Evolutionary conservation across 1,140 invertebrate genomes (phyloP), one percentile per base, ranked within the genome.

Genomic region (Conopomorpha cramerella): DNA sequence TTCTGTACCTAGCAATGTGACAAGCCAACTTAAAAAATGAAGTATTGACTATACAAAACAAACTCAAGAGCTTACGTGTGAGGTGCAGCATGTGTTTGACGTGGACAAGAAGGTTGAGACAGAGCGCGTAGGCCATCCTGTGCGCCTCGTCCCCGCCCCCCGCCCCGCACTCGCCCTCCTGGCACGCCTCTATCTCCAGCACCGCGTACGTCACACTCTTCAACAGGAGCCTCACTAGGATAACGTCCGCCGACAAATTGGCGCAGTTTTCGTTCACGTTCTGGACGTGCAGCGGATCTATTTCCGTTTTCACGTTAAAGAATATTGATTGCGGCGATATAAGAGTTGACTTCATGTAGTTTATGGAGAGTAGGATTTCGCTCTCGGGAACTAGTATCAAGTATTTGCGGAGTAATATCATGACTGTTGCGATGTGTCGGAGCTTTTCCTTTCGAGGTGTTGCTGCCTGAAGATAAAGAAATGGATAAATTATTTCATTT

Each of bases 401-500:
- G 1, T 87, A 52, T 48, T 76, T 77, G 7, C 72, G 59, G 0
- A 90, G 49, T 7, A 88, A 49, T 7, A 84, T 71, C 46, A 88
- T 79, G 2, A 92, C 80, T 48, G 86, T 84, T n/a, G 86, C 86
- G 27, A 93, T 55, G 85, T 90, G 93, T 3, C 65, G 49, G 0
- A 72, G 41, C 47, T 71, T 72, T 4, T 57, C 38, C 23, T 71
- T 62, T 23, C 41, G 46, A 12, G 65, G 43, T 14, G 70, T 61
- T 33, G 70, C 62, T n/a, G 54, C 41, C 70, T 74, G 55, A 27
- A 68, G 68, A 18, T 39, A 29, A 46, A 37, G 14, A 15, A 38
- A 34, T 16, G 26, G 34, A 32, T 32, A 34, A n/a, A n/a, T n/a
- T n/a, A n/a, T n/a, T n/a, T n/a, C n/a, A n/a, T n/a, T n/a, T n/a